A percentile compares a stretch with the other conserved stretches of the same genome.
These are phyloP conservation scores for Dendrophyllia cribrosa DNA, from an alignment of 64 coral and sea anemone species.

Conservation along the genomic window DNA sequence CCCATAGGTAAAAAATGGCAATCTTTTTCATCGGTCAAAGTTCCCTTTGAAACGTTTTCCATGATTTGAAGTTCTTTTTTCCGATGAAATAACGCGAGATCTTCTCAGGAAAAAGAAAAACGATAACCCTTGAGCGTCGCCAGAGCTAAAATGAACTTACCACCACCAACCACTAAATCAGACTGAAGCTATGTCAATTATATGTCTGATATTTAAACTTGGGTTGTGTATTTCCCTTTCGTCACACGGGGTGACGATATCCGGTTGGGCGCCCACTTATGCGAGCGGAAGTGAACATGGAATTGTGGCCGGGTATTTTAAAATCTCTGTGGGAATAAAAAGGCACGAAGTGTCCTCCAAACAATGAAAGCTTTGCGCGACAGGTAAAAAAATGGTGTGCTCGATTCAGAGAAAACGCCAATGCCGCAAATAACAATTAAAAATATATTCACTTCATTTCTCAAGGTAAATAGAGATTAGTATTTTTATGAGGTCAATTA, in stretches of 20 bases:
- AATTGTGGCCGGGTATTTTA: not conserved
- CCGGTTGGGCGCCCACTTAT: slow-evolving; percentile 2
- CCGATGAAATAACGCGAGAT: not conserved
- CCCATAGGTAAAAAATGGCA: not conserved
- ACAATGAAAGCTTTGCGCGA: not conserved
- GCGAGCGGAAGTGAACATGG: slow-evolving; percentile 3
- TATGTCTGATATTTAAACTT: not conserved
- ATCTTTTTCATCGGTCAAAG: not conserved
- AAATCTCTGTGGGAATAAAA: not conserved
- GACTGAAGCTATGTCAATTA: slow-evolving; percentile 2
- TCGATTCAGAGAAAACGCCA: not conserved
- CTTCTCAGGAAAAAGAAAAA: not conserved
- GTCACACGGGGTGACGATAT: slow-evolving; percentile 5
- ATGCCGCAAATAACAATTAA: not conserved
- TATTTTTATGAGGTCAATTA: slow-evolving; percentile 10
- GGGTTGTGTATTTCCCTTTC: slow-evolving; percentile 23
- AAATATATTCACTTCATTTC: slow-evolving; percentile 15
- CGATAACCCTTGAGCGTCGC: not conserved
- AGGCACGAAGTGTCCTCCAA: not conserved
- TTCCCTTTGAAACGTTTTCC: not conserved
- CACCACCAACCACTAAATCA: not conserved
- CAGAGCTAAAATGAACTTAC: not conserved
- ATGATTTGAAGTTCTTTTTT: not conserved
- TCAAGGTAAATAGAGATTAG: not conserved
- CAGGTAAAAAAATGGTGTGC: not conserved